Evolutionary conservation across 2,113 vertebrate genomes (phyloP).

Genomic region (Peromyscus californicus): DNA sequence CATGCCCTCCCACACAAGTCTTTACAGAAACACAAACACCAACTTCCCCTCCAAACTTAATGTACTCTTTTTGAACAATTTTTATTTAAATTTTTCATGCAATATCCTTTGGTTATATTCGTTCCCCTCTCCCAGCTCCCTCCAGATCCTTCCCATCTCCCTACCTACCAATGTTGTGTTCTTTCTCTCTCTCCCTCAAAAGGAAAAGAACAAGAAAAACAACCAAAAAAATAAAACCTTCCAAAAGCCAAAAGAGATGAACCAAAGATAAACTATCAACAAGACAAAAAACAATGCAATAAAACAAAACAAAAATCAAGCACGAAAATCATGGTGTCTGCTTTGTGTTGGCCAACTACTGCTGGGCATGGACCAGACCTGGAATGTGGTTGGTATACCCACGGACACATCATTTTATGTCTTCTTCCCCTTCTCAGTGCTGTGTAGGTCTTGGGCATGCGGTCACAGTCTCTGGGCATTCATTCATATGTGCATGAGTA

Average conservation of each 20-base stretch:
- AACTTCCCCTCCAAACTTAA: not conserved
- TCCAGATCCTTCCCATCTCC: not conserved
- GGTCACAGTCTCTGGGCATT: not conserved
- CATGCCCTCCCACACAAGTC: not conserved
- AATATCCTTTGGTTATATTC: not conserved
- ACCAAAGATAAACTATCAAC: not conserved
- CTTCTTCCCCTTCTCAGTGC: not conserved
- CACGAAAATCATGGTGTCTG: not conserved
- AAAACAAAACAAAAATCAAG: not conserved
- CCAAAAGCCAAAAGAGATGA: not conserved
- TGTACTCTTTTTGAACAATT: not conserved
- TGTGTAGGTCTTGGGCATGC: not conserved
- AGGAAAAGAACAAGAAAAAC: not conserved
- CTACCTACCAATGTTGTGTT: not conserved
- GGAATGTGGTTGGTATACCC: not conserved
- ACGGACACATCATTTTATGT: not conserved
- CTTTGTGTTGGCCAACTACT: not conserved
- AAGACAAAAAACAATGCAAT: not conserved
- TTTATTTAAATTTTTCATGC: not conserved
- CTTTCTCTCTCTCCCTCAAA: not conserved
- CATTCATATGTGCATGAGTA: not conserved
- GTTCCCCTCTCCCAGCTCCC: not conserved
- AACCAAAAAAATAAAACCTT: not conserved
- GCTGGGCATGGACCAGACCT: not conserved
- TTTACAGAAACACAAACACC: not conserved